Base-by-base conservation (phyloP, 1,140 invertebrate species). In the Hypothenemus hampei region DNA sequence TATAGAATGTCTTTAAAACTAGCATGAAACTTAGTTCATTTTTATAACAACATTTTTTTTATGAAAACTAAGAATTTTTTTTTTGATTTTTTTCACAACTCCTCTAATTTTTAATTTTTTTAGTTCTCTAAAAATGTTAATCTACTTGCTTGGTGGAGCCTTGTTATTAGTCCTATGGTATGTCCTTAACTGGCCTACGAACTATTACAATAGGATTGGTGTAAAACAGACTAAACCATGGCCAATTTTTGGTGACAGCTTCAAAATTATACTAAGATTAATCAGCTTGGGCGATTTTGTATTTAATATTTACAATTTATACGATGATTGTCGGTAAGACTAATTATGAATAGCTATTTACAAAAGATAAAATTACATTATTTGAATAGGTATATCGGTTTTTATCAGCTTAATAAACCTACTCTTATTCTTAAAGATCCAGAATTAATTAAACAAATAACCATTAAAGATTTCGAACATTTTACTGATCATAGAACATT, bases 391-490 rank as follows among this genome's bases (percentile, higher is more conserved):
- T 37, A 37, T 37, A 13, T 18, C 16, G 78, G 74, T 2, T 65
- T 73, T 20, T 79, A 69, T 37, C 73, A 80, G 39, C 72, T 81
- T 13, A 21, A 67, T 0, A 72, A 63, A 1, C 80, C 81, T 0
- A 56, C 71, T 1, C 55, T 82, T 3, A 41, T 83, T 8, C 56
- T 84, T 1, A 73, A 75, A 35, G 81, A 84, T 62, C 75, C 75
- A 0, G 79, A 83, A 19, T 16, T 82, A 41, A 59, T 63, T n/a
- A 63, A 62, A 36, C 2, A 52, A 33, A 46, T 64, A 23, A n/a
- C 58, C 13, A 60, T 74, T 5, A 74, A 72, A 22, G 64, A 76
- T 45, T 76, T 76, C 47, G 63, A 71, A 6, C 50, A 65, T 35
- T 77, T 77, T 56, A 23, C 58, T 3, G 66, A 76, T 48, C 65